phyloP scores from a whole-genome alignment of 30 jellyfish, hydroid and myxozoan species.

The Chironex yamaguchii region DNA sequence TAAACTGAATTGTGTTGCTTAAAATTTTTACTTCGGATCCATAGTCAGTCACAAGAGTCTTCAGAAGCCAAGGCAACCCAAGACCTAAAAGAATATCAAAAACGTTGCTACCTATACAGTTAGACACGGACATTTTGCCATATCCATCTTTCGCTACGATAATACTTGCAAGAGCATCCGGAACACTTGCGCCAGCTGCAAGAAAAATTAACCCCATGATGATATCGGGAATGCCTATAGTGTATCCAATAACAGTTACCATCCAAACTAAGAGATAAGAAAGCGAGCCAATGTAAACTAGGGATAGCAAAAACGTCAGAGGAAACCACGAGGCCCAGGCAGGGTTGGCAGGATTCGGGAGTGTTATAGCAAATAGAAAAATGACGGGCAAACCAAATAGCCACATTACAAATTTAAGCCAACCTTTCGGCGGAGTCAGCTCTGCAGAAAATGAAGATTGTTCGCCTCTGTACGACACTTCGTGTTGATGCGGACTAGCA shows the following conservation, averaged over 20 bases:
- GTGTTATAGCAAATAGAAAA: conserved; percentile 72
- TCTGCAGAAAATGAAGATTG: conserved; percentile 25
- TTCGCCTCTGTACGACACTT: no score
- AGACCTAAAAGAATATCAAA: conserved; percentile 93
- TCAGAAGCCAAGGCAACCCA: conserved; percentile 97
- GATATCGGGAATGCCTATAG: conserved; percentile 87
- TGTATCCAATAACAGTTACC: conserved; percentile 89
- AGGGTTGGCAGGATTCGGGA: conserved; percentile 85
- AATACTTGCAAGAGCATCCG: conserved; percentile 95
- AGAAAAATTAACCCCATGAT: conserved; percentile 91
- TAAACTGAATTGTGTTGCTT: conserved; percentile 77
- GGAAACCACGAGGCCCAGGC: conserved; percentile 71
- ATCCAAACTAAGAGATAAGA: conserved; percentile 93
- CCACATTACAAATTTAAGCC: conserved; percentile 61
- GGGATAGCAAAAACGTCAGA: conserved; percentile 80
- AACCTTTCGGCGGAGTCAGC: conserved; percentile 54
- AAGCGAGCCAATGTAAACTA: conserved; percentile 82
- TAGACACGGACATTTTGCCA: conserved; percentile 94
- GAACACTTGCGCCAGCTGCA: conserved; percentile 96
- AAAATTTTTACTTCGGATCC: conserved; percentile 75
- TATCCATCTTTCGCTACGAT: conserved; percentile 87
- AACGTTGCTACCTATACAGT: conserved; percentile 96
- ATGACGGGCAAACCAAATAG: conserved; percentile 76
- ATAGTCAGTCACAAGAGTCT: conserved; percentile 72
- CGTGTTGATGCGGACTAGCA: no score